Evolutionary conservation across 2,888 invertebrate species (phyloP), one percentile per base, ranked within the genome.

Genomic region (Griposia aprilina): DNA sequence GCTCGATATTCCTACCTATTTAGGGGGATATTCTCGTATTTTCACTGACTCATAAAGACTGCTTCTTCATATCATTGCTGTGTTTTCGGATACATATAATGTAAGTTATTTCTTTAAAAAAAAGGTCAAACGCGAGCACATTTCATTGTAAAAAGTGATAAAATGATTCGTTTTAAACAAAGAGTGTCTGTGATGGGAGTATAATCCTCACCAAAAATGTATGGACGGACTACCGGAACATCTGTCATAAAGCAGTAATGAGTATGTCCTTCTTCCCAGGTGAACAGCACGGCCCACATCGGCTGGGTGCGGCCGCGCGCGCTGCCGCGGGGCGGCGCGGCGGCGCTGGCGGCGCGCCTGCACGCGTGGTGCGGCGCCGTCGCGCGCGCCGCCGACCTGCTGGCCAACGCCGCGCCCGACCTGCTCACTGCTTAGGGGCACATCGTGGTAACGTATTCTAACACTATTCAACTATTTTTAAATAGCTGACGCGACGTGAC

Each of bases 271-370:
- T 0, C 1, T 17, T 3, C 17, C n/a, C 90, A 96, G 96, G 96
- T 96, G 85, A 92, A 87, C 71, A 91, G 91, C 23, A 91, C 88
- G 0, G 96, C 95, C 57, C 85, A 88, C 30, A 91, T 96, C 63
- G 89, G 92, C 80, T 97, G 97, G 97, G 96, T 96, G 81, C 93
- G 96, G 0, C 95, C 96, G 2, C 92, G 96, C 0, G 96, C 96
- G 0, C 90, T 96, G 75, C 85, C 91, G 23, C 92, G 93, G 0
- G 90, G 91, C 0, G 95, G 94, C 1, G 96, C 95, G 0, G 93
- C 91, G 0, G 91, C 90, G 6, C 93, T 96, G 52, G 96, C 95
- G 11, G 87, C 74, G 50, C 92, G 95, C 0, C 93, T 96, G 13
- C 93, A 92, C 91, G 88, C 89, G 17, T 96, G 96, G 96, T 92